Conservation (phyloP, 2,113 vertebrate genomes). For the Morone chrysops region DNA sequence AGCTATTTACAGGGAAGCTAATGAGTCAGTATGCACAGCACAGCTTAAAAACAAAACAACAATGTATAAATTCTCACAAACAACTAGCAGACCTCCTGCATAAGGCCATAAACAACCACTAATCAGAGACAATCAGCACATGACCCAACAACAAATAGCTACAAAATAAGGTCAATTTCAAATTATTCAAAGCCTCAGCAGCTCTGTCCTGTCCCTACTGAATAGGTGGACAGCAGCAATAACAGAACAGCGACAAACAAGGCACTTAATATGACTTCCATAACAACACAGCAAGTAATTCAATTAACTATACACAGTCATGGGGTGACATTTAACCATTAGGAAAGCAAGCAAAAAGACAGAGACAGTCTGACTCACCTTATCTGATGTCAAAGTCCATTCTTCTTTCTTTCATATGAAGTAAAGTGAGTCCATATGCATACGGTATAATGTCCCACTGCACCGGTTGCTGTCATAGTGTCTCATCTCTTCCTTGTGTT, state of each 20-base stretch:
- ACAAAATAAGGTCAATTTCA: too few relatives aligned
- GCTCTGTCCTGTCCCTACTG: too few relatives aligned
- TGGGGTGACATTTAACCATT: not conserved
- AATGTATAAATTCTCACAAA: too few relatives aligned
- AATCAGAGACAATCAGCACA: too few relatives aligned
- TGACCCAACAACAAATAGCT: too few relatives aligned
- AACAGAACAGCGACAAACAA: not conserved
- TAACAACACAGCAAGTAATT: not conserved
- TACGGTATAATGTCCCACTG: not conserved
- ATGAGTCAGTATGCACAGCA: too few relatives aligned
- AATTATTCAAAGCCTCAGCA: too few relatives aligned
- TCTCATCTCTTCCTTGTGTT: not conserved
- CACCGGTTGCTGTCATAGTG: not conserved
- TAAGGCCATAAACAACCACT: too few relatives aligned
- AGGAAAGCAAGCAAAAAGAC: not conserved
- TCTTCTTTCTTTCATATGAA: too few relatives aligned
- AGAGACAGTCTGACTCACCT: not conserved
- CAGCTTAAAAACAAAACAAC: too few relatives aligned
- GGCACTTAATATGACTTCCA: not conserved
- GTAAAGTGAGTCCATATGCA: not conserved
- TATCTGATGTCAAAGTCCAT: not conserved
- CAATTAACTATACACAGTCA: not conserved
- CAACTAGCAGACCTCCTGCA: too few relatives aligned
- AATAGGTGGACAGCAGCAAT: not conserved
- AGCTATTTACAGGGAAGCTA: too few relatives aligned